Percentiles rank a stretch among this genome's conserved stretches.
Evolutionary conservation across 1,140 invertebrate species (phyloP).

Genomic region (Acromyrmex heyeri): DNA sequence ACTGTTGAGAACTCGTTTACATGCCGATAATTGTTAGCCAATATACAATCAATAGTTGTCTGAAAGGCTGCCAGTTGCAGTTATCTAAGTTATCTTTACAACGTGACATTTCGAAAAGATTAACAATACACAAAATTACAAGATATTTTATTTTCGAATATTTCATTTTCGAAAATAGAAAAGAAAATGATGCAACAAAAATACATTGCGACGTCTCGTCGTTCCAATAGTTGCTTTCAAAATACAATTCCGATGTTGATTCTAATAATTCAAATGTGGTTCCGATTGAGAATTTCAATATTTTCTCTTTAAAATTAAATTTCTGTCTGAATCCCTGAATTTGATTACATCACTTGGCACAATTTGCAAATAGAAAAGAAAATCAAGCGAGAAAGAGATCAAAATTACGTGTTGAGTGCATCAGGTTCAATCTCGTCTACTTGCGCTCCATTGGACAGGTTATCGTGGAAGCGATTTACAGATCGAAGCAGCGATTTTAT

Average conservation of each 20-base stretch:
- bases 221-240: neutral
- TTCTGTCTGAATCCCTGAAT: too few species aligned
- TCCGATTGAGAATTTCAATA: neutral
- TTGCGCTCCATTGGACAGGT: neutral
- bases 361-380: slow-evolving; percentile 4
- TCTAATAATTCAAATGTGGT: too few species aligned
- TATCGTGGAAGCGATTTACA: slow-evolving; percentile 29
- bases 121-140: too few species aligned
- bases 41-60: slow-evolving; percentile 5
- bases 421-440: neutral
- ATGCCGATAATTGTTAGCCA: slow-evolving; percentile 53
- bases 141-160: neutral
- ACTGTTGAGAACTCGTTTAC: slow-evolving; percentile 57
- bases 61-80: slow-evolving; percentile 20
- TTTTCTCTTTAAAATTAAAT: slow-evolving; percentile 20
- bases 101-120: neutral
- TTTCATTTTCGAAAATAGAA: neutral
- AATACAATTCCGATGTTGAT: neutral
- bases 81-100: slow-evolving; percentile 35
- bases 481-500: slow-evolving; percentile 41
- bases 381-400: neutral
- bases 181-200: neutral
- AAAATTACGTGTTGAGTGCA: neutral
- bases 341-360: neutral
- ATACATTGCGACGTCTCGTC: neutral